Evolutionary conservation across 2,113 vertebrate species (phyloP).

Genomic region (Trematocara marginatum): DNA sequence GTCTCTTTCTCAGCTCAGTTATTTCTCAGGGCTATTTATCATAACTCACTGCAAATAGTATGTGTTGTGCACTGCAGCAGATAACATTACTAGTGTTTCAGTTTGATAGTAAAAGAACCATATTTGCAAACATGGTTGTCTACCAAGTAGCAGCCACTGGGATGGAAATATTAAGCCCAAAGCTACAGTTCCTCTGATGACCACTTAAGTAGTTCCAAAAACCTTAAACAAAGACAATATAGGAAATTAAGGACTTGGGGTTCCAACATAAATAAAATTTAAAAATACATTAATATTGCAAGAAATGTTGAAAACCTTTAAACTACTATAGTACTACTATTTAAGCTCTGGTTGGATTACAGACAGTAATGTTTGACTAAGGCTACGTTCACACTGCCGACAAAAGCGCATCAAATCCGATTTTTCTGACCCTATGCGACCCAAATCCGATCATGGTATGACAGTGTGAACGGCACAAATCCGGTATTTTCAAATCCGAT

Average conservation of each 20-base stretch:
- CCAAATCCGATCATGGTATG: no score
- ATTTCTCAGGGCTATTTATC: neutral
- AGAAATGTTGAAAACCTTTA: neutral
- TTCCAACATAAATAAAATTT: neutral
- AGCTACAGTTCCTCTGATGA: neutral
- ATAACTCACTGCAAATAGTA: neutral
- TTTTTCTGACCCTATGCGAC: no score
- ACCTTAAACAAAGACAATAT: neutral
- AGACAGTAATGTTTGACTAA: neutral
- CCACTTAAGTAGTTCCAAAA: neutral
- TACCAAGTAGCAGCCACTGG: neutral
- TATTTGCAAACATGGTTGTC: neutral
- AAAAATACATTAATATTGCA: neutral
- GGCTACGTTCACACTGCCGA: no score
- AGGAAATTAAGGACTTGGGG: neutral
- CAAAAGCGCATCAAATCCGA: accelerated
- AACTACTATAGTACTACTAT: neutral
- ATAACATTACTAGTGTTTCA: neutral
- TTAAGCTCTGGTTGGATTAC: neutral
- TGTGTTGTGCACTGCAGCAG: neutral
- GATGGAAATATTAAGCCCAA: neutral
- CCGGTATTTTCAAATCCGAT: accelerated
- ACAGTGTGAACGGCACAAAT: no score
- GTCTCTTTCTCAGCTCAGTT: neutral
- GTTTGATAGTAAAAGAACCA: neutral